Evolutionary conservation across 2,113 vertebrate genomes (phyloP), one percentile per base, ranked within the genome.

Genomic region (Misgurnus mizolepis): DNA sequence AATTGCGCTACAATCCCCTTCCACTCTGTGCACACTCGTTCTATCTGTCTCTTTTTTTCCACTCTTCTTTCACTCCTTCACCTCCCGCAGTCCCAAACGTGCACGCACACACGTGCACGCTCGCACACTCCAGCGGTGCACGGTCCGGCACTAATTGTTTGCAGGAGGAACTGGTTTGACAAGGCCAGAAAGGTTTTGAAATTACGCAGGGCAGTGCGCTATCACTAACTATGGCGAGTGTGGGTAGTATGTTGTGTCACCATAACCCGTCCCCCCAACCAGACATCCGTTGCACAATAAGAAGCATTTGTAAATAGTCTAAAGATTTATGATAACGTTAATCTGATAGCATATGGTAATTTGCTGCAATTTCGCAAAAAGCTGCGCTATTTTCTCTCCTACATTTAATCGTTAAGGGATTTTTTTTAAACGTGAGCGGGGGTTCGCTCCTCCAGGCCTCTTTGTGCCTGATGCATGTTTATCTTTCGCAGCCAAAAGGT

Each of bases 101-200:
- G 41, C 55, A 7, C n/a, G 8, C 14, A 41, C 70, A 55, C 70
- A 73, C 50, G 39, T 53, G 22, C 69, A 47, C 76, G 27, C 62
- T 12, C 49, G 12, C 68, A 41, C 68, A 50, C 69, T 71, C 49
- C 77, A 88, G 89, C 83, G 88, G 89, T 91, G 85, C 88, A 86
- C 79, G 83, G 85, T 86, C 91, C 89, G 88, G 90, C 88, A 82
- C 86, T 91, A 92, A 92, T 92, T 93, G 92, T 92, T 93, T 92
- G 91, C 92, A 93, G 92, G 85, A 92, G 90, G 88, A 88, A 87
- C 86, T 67, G 70, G 70, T 81, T 75, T 75, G 62, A 81, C 70
- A 39, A 81, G 79, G 40, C 72, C 22, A 67, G 49, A 58, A 45
- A 8, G 50, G 60, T 74, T 75, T 47, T 18, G 53, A 55, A 73